Conservation (phyloP, 2,888 invertebrate species). For the Agonopterix alstromeriana region DNA sequence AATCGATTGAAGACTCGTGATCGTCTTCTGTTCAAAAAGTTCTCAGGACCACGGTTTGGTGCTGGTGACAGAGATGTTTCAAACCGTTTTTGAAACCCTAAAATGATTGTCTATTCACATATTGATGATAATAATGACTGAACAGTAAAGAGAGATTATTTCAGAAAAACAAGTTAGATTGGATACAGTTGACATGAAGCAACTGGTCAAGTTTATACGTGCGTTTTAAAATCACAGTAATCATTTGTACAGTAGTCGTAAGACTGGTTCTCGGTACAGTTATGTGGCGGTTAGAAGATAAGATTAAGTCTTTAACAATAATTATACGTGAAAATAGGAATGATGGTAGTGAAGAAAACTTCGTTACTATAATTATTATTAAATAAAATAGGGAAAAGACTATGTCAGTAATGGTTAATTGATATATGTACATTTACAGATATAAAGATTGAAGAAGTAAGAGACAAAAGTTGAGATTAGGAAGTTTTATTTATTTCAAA, state of each 20-base stretch:
- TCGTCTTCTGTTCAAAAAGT: conserved; percentile 13
- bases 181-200: conserved; percentile 6
- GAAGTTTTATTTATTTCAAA: too few relatives aligned
- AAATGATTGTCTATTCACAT: background rate
- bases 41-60: conserved; percentile 13
- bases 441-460: too few relatives aligned
- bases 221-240: conserved; percentile 35
- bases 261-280: conserved; percentile 39
- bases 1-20: conserved; percentile 38
- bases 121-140: conserved; percentile 10
- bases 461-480: too few relatives aligned
- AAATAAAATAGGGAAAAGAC: too few relatives aligned
- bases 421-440: too few relatives aligned
- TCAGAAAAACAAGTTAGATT: conserved; percentile 4
- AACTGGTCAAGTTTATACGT: conserved; percentile 13
- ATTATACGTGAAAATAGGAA: conserved; percentile 30
- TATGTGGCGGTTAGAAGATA: conserved; percentile 31
- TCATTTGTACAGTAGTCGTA: conserved; percentile 22
- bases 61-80: background rate
- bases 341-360: conserved; percentile 2
- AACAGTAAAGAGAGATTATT: conserved; percentile 13
- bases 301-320: conserved; percentile 52
- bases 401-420: too few relatives aligned
- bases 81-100: background rate
- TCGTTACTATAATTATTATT: background rate